Conservation (phyloP, 2,797 vertebrate genomes). For the Karalla daura region DNA sequence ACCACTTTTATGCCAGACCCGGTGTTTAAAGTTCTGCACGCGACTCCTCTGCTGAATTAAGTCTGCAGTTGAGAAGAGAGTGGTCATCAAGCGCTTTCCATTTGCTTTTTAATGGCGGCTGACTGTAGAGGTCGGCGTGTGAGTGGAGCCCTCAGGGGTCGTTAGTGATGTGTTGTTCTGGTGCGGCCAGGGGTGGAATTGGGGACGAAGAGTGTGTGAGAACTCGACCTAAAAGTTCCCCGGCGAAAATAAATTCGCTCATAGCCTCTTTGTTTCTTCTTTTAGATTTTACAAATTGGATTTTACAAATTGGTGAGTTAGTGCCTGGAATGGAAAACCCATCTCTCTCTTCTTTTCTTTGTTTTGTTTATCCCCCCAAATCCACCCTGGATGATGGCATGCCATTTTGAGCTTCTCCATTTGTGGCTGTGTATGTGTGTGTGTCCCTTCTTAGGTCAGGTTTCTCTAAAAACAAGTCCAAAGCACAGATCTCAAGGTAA, state of each 20-base stretch:
- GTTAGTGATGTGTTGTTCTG: slow-evolving; percentile 58
- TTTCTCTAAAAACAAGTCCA: slow-evolving; percentile 80
- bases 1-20: slow-evolving; percentile 8
- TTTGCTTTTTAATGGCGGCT: slow-evolving; percentile 52
- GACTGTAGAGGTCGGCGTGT: slow-evolving; percentile 49
- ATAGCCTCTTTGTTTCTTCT: slow-evolving; percentile 22
- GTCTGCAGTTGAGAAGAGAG: slow-evolving; percentile 20
- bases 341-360: too few relatives aligned
- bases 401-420: slow-evolving; percentile 78
- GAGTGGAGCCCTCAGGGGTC: slow-evolving; percentile 48
- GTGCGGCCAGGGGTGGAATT: slow-evolving; percentile 66
- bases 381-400: slow-evolving; percentile 72
- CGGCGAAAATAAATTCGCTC: neutral
- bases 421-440: slow-evolving; percentile 79
- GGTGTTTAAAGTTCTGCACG: slow-evolving; percentile 15
- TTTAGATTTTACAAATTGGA: slow-evolving; percentile 63
- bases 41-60: slow-evolving; percentile 27
- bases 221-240: slow-evolving; percentile 10
- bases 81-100: slow-evolving; percentile 71
- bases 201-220: slow-evolving; percentile 42
- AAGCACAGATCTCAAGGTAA: slow-evolving; percentile 79
- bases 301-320: slow-evolving; percentile 65
- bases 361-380: slow-evolving; percentile 46
- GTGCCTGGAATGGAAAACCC: slow-evolving; percentile 35
- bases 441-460: slow-evolving; percentile 82